Base-by-base conservation (phyloP, 2,113 vertebrate species). In the Paraplagusia blochii region DNA sequence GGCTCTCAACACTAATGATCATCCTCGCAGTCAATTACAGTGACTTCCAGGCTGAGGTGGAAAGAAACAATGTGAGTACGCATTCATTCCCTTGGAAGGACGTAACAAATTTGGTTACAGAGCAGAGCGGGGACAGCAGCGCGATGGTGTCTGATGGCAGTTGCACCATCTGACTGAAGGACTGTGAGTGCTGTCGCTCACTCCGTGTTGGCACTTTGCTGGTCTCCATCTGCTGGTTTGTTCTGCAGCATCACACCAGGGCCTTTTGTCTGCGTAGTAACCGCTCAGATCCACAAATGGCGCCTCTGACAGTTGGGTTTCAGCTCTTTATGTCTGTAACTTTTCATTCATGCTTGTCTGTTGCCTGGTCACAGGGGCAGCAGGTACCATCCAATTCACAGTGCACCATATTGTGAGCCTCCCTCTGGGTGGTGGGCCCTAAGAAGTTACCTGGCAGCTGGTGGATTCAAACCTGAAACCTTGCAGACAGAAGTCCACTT, bases 161-260 rank as follows among this genome's bases (percentile, higher is more conserved):
- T 11, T 6, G 10, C 58, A 22, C 47, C 19, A 49, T 66, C 61
- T 77, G 46, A 79, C 44, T 81, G 60, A 61, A 64, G 51, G 8
- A 17, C 33, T 34, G 40, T 48, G 48, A 65, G 69, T 7, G 29
- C 51, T 40, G 36, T 18, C 54, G 45, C 59, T 34, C 50, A 61
- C 48, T 58, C 44, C n/a, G 44, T 59, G 46, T 56, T 42, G 53
- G 38, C 39, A 71, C 44, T 71, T 19, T 69, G 54, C 19, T 63
- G 45, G 75, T 73, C 82, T 76, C 71, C 72, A 78, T 63, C 74
- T 82, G 71, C 69, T 72, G 75, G 76, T 55, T 66, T 11, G 29
- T 40, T 60, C 5, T 16, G 29, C n/a, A 22, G 33, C n/a, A 16
- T 69, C 17, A 46, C 39, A 68, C 52, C 38, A 11, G 10, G 63